These are phyloP conservation scores for Ursus arctos DNA, from an alignment of 2,113 vertebrate species.

Conservation along the genomic window DNA sequence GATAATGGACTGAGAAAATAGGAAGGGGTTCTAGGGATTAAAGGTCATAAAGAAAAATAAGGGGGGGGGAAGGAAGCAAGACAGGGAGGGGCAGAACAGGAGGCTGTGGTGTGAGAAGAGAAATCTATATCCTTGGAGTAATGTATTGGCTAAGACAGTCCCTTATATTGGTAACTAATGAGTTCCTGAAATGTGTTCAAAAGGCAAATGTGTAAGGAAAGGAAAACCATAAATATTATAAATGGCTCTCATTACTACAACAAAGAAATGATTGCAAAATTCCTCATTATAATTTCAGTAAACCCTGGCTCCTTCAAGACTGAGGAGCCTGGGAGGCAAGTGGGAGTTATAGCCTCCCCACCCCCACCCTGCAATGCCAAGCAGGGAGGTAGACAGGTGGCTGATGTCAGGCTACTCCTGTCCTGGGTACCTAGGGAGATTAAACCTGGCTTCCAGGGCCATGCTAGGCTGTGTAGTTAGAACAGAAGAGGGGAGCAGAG, in stretches of 20 bases:
- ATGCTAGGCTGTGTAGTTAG: not conserved
- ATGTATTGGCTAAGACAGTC: not conserved
- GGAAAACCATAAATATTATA: not conserved
- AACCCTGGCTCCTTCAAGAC: not conserved
- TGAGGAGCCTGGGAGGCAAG: not conserved
- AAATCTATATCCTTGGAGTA: not conserved
- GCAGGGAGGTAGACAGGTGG: not conserved
- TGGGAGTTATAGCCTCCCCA: not conserved
- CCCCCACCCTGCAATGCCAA: not conserved
- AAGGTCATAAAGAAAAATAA: not conserved
- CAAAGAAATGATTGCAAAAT: not conserved
- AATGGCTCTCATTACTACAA: conserved; percentile 19
- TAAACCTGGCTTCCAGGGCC: not conserved
- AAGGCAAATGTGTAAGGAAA: not conserved
- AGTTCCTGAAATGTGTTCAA: conserved; percentile 30
- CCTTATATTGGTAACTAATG: not conserved
- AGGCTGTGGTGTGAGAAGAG: not conserved
- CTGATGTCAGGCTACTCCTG: not conserved
- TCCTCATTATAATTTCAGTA: not conserved
- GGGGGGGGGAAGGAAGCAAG: not conserved
- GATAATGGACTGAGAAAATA: not conserved
- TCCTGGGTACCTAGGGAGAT: not conserved
- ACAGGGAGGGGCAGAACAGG: not conserved
- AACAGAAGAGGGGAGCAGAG: not conserved
- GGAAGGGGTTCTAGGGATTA: not conserved